Conservation (phyloP, 2,888 invertebrate species). For the Schrankia costaestrigalis region DNA sequence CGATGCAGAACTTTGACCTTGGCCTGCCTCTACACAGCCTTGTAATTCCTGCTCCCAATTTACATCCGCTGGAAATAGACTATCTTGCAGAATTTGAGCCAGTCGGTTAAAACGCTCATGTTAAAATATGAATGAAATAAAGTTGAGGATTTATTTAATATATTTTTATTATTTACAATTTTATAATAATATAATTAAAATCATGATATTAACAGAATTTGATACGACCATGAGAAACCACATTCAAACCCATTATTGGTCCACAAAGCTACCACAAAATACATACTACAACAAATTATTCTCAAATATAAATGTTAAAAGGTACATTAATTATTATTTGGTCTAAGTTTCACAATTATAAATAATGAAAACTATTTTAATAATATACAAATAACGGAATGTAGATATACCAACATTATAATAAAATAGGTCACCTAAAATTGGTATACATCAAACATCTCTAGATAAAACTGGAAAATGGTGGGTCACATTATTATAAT, state of each 20-base stretch:
- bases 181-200: slow-evolving; percentile 59
- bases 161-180: slow-evolving; percentile 78
- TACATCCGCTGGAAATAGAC: slow-evolving; percentile 96
- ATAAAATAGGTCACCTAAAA: slow-evolving; percentile 60
- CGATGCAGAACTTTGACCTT: slow-evolving; percentile 87
- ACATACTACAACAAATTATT: slow-evolving; percentile 66
- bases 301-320: slow-evolving; percentile 73
- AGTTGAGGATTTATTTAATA: slow-evolving; percentile 61
- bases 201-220: slow-evolving; percentile 71
- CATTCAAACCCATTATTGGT: slow-evolving; percentile 74
- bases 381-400: slow-evolving; percentile 79
- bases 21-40: slow-evolving; percentile 97
- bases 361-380: slow-evolving; percentile 73
- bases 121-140: slow-evolving; percentile 28
- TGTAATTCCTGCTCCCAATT: slow-evolving; percentile 88
- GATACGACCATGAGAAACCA: slow-evolving; percentile 68
- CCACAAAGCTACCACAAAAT: slow-evolving; percentile 77
- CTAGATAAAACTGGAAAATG: slow-evolving; percentile 78
- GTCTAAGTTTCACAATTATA: slow-evolving; percentile 78
- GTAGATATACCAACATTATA: slow-evolving; percentile 73
- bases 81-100: slow-evolving; percentile 87
- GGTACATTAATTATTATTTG: slow-evolving; percentile 81
- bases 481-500: slow-evolving; percentile 75
- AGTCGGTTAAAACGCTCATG: slow-evolving; percentile 19
- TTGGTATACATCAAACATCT: slow-evolving; percentile 72